phyloP scores from a whole-genome alignment of 1,140 invertebrate genomes.

The Ganaspis sp. region DNA sequence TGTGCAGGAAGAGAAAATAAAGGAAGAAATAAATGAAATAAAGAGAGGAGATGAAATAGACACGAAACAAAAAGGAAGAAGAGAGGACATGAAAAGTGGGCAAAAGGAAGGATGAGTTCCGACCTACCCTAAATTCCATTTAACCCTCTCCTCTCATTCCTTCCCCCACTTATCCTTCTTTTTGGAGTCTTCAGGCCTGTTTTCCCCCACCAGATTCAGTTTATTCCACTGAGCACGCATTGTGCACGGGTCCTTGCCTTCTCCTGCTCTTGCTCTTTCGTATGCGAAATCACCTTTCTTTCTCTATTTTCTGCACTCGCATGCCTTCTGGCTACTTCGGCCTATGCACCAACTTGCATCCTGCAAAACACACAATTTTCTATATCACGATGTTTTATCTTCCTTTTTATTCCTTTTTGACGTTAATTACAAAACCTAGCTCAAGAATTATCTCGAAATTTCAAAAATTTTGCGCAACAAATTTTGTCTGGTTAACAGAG shows the following conservation, averaged over 20 bases:
- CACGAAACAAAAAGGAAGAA: background rate
- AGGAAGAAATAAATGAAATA: background rate
- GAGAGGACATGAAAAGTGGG: background rate
- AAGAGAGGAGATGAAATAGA: background rate
- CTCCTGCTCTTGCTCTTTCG: slow-evolving; percentile 60
- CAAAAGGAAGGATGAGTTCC: background rate
- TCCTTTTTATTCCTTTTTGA: too few species aligned
- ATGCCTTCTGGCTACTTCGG: background rate
- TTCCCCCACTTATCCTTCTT: slow-evolving; percentile 20
- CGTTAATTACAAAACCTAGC: too few species aligned
- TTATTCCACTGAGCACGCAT: slow-evolving; percentile 14
- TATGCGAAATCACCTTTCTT: slow-evolving; percentile 58
- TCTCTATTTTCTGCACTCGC: slow-evolving; percentile 40
- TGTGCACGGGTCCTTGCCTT: slow-evolving; percentile 58
- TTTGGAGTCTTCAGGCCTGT: slow-evolving; percentile 7
- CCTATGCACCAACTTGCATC: background rate
- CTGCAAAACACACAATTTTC: background rate
- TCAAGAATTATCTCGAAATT: too few species aligned
- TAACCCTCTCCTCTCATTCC: background rate
- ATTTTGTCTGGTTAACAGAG: too few species aligned
- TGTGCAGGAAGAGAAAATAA: background rate
- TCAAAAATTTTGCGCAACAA: too few species aligned
- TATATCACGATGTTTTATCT: background rate
- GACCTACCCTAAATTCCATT: slow-evolving; percentile 26
- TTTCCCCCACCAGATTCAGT: background rate